phyloP scores from a whole-genome alignment of 2,888 invertebrate species.

The Pristionchus arcanus region DNA sequence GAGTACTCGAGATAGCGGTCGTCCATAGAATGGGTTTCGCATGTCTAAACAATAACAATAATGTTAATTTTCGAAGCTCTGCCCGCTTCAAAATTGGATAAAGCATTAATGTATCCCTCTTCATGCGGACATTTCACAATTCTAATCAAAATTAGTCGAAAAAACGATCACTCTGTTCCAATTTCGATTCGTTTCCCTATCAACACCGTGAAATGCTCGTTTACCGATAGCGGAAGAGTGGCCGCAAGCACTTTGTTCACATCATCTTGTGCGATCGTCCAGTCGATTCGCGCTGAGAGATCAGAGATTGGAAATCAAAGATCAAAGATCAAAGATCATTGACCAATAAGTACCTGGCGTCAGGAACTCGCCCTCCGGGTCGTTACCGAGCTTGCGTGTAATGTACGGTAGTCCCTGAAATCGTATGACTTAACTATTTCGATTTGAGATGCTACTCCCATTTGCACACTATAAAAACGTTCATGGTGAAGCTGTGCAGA shows the following conservation, averaged over 20 bases:
- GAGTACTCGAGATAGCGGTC: constrained; percentile 76
- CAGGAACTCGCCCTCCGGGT: constrained; percentile 64
- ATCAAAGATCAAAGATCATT: neutral
- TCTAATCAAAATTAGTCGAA: neutral
- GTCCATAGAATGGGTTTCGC: constrained; percentile 70
- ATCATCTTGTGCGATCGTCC: constrained; percentile 62
- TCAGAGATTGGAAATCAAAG: neutral
- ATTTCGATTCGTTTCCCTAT: neutral
- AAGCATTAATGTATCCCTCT: too few relatives aligned
- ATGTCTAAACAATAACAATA: constrained; percentile 64
- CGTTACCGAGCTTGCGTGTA: constrained; percentile 58
- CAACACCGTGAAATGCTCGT: neutral
- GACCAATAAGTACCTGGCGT: constrained; percentile 15
- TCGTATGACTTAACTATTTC: neutral
- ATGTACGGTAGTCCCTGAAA: constrained; percentile 54
- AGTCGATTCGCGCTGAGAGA: constrained; percentile 65
- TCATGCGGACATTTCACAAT: too few relatives aligned
- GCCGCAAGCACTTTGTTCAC: constrained; percentile 65
- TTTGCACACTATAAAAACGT: too few relatives aligned
- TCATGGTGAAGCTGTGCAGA: too few relatives aligned
- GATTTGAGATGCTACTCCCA: neutral
- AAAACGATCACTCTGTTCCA: neutral
- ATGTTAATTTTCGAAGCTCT: too few relatives aligned
- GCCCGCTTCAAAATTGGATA: too few relatives aligned
- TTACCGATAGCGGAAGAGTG: constrained; percentile 61